These are phyloP conservation scores for Spheniscus humboldti DNA, from an alignment of 2,797 vertebrate genomes.

Conservation along the genomic window DNA sequence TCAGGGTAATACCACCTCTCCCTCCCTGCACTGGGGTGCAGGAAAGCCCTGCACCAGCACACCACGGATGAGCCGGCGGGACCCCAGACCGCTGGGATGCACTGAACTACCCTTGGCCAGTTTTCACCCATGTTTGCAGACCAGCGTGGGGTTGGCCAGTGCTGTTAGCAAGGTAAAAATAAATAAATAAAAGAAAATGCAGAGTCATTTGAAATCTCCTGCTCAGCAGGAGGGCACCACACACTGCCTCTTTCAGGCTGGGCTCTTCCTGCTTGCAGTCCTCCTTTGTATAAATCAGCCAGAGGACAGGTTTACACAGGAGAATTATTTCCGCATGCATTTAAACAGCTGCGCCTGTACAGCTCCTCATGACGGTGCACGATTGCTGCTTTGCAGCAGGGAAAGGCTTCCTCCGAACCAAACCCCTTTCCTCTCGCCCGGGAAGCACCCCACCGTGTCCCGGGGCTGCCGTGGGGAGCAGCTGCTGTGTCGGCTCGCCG, in stretches of 20 bases:
- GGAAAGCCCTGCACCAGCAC: not conserved
- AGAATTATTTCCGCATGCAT: not conserved
- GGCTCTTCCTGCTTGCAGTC: not conserved
- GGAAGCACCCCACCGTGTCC: not conserved
- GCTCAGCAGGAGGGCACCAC: not conserved
- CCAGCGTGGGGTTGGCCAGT: not conserved
- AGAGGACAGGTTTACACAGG: not conserved
- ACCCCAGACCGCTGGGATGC: not conserved
- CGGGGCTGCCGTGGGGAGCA: rapidly evolving
- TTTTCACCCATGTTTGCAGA: not conserved
- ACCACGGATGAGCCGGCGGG: rapidly evolving
- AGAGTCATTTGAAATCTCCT: not conserved
- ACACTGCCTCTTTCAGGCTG: not conserved
- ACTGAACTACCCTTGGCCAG: not conserved
- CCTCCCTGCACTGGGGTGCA: not conserved
- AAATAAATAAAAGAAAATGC: not conserved
- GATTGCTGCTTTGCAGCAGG: not conserved
- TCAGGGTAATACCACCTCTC: not conserved
- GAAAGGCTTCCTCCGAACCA: not conserved
- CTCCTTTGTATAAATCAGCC: not conserved
- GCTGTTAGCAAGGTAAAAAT: not conserved
- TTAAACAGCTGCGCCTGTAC: not conserved
- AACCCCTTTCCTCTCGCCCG: not conserved
- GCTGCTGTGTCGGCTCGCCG: rapidly evolving
- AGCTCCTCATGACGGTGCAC: rapidly evolving